Base-by-base conservation (phyloP, 64 coral and sea anemone genomes). In the Pachyseris speciosa region DNA sequence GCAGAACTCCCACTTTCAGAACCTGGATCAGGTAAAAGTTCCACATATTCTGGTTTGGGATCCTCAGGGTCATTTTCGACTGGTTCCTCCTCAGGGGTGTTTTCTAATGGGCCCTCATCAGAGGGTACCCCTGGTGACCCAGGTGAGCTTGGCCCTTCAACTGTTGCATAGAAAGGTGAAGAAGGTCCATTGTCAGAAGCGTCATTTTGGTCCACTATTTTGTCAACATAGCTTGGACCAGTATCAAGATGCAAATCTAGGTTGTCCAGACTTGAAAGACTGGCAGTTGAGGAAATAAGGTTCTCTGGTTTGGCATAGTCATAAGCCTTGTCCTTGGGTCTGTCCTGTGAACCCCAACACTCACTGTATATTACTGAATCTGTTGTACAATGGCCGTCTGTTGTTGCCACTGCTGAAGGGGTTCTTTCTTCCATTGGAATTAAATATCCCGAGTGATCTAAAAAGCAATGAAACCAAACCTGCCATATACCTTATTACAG, bases 361-460 rank as follows among this genome's bases (percentile, higher is more conserved):
- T 76, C 43, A 30, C 73, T 51, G 15, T 76, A 76, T 5, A 76
- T 30, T 12, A 13, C 43, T 76, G 42, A 12, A 5, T 52, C 73
- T 51, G 10, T 25, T 2, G 22, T 61, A 16, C 42, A 30, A 15
- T 2, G 24, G 15, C 42, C 27, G 42, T 76, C n/a, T 17, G 25
- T 32, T 6, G 24, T 1, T 76, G 24, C 5, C 50, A 12, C 28
- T 51, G 5, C 57, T 5, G 3, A 0, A 5, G 20, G 20, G 57
- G 4, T 0, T 61, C 58, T 61, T 27, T 50, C 73, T 50, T 50
- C 45, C 73, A 76, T 25, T 13, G 73, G 73, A 25, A 76, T 20
- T 76, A 76, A 76, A 49, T 76, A 76, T 17, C 73, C 73, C 1
- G 73, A 76, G 28, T 52, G 73, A 50, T 76, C 73, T 76, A 31